phyloP scores from a whole-genome alignment of 2,888 invertebrate genomes.

The Caenorhabditis plicata region DNA sequence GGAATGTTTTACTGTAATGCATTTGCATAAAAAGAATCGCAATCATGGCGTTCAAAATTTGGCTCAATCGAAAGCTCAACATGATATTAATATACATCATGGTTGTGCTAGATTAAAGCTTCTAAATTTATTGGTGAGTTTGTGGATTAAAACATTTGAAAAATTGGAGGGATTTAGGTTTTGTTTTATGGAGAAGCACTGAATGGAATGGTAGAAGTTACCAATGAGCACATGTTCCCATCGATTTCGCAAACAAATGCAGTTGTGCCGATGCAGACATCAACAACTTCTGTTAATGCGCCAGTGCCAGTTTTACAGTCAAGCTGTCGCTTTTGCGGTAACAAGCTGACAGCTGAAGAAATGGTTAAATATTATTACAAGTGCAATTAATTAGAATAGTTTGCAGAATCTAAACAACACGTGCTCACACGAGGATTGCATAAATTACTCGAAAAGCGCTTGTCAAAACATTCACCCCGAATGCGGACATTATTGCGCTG shows the following conservation, averaged over 20 bases:
- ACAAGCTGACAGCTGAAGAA: conserved; percentile 17
- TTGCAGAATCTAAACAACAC: conserved; percentile 84
- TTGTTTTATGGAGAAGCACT: conserved; percentile 89
- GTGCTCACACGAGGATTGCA: conserved; percentile 90
- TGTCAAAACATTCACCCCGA: conserved; percentile 76
- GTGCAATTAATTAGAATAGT: no score
- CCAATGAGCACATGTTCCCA: conserved; percentile 71
- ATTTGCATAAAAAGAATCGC: conserved; percentile 83
- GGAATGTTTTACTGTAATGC: conserved; percentile 92
- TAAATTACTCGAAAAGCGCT: conserved; percentile 78
- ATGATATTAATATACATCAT: conserved; percentile 91
- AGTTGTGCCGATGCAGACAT: not conserved
- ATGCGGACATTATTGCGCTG: conserved; percentile 79
- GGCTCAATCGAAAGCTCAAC: conserved; percentile 24
- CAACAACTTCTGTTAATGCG: conserved; percentile 2
- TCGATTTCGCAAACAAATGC: conserved; percentile 7
- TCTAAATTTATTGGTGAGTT: conserved; percentile 80
- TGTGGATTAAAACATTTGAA: not conserved
- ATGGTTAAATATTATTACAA: no score
- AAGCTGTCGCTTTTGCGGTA: conserved; percentile 47
- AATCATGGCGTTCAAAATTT: conserved; percentile 32
- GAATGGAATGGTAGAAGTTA: conserved; percentile 80
- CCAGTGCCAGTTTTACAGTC: no score
- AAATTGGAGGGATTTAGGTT: conserved; percentile 65
- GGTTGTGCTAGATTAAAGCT: conserved; percentile 89